These are phyloP conservation scores for Pelecanus crispus DNA, from an alignment of 2,113 vertebrate genomes.

Conservation along the genomic window DNA sequence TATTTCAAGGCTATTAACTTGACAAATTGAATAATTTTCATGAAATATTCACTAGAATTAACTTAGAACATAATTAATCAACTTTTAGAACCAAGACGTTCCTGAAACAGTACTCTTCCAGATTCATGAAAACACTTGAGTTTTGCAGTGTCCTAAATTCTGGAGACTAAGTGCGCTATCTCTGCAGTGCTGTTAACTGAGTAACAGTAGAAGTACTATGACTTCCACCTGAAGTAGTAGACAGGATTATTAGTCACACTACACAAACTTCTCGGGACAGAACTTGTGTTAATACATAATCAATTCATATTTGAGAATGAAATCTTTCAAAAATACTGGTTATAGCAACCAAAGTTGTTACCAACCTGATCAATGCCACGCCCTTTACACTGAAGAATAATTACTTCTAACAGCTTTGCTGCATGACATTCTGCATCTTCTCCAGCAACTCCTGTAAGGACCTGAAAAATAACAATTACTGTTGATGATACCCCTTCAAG, in stretches of 20 bases:
- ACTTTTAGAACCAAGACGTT: not conserved
- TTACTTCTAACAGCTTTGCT: constrained; percentile 93
- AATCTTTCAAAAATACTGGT: not conserved
- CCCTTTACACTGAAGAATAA: constrained; percentile 98
- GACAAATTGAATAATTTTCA: not conserved
- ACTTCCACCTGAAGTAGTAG: not conserved
- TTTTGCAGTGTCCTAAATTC: not conserved
- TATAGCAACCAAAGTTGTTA: not conserved
- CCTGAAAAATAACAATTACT: constrained; percentile 67
- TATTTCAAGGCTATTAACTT: not conserved
- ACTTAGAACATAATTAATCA: not conserved
- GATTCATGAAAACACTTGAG: not conserved
- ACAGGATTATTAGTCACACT: not conserved
- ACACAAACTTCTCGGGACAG: fast-evolving
- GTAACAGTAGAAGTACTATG: no score
- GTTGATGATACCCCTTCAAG: not conserved
- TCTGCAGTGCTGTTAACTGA: not conserved
- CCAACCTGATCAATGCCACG: constrained; percentile 97
- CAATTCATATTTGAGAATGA: not conserved
- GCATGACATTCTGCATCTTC: constrained; percentile 98
- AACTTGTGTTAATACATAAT: not conserved
- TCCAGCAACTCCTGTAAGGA: constrained; percentile 95
- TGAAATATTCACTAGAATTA: not conserved
- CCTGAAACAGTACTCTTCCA: not conserved
- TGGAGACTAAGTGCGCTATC: not conserved